phyloP scores from a whole-genome alignment of 2,888 invertebrate species.

The Dicyrtomina minuta region DNA sequence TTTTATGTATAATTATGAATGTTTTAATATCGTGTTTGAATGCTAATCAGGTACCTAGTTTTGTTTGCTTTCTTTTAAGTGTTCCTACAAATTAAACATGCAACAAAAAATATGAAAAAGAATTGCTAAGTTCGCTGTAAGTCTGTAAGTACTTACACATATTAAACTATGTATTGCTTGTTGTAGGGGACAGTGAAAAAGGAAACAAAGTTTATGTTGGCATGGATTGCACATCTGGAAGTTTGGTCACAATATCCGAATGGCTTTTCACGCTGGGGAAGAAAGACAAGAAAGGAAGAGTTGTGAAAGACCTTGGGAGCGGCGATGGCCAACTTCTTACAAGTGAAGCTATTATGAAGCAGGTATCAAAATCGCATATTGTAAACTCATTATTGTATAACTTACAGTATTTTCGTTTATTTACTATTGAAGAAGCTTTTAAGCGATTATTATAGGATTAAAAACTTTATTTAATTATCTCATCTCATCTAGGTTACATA shows the following conservation, averaged over 20 bases:
- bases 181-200: conserved; percentile 68
- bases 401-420: too few relatives aligned
- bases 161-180: too few relatives aligned
- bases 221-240: conserved; percentile 72
- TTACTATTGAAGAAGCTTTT: too few relatives aligned
- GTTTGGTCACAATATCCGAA: conserved; percentile 71
- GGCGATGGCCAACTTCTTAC: conserved; percentile 30
- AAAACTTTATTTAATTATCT: neutral
- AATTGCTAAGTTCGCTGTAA: neutral
- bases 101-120: too few relatives aligned
- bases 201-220: conserved; percentile 75
- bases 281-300: conserved; percentile 34
- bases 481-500: neutral
- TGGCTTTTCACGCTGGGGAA: conserved; percentile 62
- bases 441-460: neutral
- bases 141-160: neutral
- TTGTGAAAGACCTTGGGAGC: conserved; percentile 31
- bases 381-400: too few relatives aligned
- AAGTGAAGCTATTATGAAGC: conserved; percentile 40
- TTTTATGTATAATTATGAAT: too few relatives aligned
- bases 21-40: too few relatives aligned
- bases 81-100: too few relatives aligned
- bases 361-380: too few relatives aligned
- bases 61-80: too few relatives aligned
- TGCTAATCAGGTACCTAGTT: too few relatives aligned